Evolutionary conservation across 2,113 vertebrate genomes (phyloP).

Genomic region (Meles meles): DNA sequence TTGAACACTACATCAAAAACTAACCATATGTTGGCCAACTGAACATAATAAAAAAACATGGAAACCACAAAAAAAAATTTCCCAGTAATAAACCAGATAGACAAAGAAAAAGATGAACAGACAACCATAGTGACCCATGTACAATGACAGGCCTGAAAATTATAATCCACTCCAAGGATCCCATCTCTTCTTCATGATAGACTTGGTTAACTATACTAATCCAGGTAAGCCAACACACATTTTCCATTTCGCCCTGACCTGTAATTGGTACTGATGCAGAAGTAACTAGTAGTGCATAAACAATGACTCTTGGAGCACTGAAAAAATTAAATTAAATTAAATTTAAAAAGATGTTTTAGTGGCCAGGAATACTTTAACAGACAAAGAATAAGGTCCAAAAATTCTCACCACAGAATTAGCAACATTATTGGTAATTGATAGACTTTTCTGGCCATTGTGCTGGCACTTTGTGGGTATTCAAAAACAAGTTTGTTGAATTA

Average conservation of each 20-base stretch:
- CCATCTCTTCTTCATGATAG: background rate
- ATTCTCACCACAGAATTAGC: background rate
- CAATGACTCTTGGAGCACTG: no score
- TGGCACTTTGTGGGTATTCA: background rate
- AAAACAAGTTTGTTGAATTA: background rate
- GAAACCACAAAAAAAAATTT: background rate
- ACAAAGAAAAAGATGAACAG: background rate
- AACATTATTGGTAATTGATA: background rate
- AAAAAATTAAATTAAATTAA: no score
- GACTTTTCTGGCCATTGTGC: background rate
- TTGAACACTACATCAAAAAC: no score
- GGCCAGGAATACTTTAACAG: background rate
- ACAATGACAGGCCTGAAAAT: background rate
- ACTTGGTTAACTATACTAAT: background rate
- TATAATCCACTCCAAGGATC: background rate
- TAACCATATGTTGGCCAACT: no score
- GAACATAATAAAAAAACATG: no score
- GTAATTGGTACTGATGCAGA: background rate
- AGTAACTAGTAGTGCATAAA: background rate
- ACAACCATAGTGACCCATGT: background rate
- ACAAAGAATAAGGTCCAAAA: background rate
- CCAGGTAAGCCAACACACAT: background rate
- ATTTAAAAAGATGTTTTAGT: background rate
- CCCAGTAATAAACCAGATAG: background rate
- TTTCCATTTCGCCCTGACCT: background rate